Percentiles rank a stretch among this genome's conserved stretches.
Conservation (phyloP, 2,797 vertebrate genomes). For the Gymnodraco acuticeps region DNA sequence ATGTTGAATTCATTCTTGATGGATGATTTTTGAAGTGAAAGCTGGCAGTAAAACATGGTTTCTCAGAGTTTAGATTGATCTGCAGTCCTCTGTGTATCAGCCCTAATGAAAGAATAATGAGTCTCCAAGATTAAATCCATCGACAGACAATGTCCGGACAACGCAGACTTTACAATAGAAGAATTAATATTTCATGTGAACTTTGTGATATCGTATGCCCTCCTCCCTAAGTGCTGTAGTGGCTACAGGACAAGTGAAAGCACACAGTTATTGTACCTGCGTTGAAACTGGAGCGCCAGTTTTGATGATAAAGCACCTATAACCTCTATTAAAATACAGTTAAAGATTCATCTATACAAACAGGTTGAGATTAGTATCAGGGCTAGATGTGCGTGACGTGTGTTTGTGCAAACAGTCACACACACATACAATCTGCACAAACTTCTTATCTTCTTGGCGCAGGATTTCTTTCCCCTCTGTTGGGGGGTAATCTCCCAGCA, state of each 20-base stretch:
- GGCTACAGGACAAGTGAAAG: background rate
- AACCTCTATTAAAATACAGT: slow-evolving; percentile 23
- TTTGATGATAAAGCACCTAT: background rate
- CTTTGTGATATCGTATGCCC: background rate
- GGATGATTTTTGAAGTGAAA: slow-evolving; percentile 3
- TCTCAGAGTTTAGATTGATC: slow-evolving; percentile 44
- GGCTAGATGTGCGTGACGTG: slow-evolving; percentile 10
- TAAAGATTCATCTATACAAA: slow-evolving; percentile 35
- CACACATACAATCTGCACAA: background rate
- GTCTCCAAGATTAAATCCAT: slow-evolving; percentile 31
- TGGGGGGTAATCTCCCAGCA: slow-evolving; percentile 80
- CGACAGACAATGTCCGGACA: slow-evolving; percentile 17
- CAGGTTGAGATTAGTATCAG: slow-evolving; percentile 8
- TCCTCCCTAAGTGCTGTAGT: background rate
- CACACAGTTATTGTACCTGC: background rate
- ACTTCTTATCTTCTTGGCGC: slow-evolving; percentile 83
- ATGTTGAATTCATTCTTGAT: slow-evolving; percentile 20
- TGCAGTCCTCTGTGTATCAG: slow-evolving; percentile 4
- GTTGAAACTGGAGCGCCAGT: slow-evolving; percentile 13
- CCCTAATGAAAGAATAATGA: slow-evolving; percentile 59
- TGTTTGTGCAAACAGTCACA: background rate
- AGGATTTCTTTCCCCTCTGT: slow-evolving; percentile 77
- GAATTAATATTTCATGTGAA: slow-evolving; percentile 1
- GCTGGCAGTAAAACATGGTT: slow-evolving; percentile 27
- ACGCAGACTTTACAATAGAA: slow-evolving; percentile 1